These are phyloP conservation scores for Oncorhynchus kisutch DNA, from an alignment of 2,113 vertebrate genomes.

Conservation along the genomic window DNA sequence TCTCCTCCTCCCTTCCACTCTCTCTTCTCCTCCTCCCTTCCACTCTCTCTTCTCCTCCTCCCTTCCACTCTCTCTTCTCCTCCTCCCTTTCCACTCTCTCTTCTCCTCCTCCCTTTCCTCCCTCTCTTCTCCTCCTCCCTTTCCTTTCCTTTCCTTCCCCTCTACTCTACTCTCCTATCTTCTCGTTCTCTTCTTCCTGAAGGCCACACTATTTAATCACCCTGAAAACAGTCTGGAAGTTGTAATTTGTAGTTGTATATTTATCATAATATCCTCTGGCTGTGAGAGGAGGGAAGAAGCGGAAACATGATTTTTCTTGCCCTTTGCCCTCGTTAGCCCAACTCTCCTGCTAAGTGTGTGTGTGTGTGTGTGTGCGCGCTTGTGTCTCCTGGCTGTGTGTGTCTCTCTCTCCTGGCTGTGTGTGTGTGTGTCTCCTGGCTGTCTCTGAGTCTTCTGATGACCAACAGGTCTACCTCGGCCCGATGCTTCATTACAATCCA, in stretches of 20 bases:
- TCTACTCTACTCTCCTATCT: too few species aligned
- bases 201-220: conserved; percentile 70
- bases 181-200: conserved; percentile 37
- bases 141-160: too few species aligned
- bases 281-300: conserved; percentile 41
- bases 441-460: conserved; percentile 69
- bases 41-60: too few species aligned
- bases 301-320: conserved; percentile 65
- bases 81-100: too few species aligned
- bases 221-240: conserved; percentile 61
- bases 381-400: too few species aligned
- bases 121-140: too few species aligned
- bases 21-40: too few species aligned
- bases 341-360: conserved; percentile 2
- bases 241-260: conserved; percentile 72
- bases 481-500: conserved; percentile 79
- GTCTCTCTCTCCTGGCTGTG: conserved; percentile 31
- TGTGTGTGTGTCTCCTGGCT: conserved; percentile 26
- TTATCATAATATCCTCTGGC: conserved; percentile 76
- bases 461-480: conserved; percentile 69
- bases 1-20: too few species aligned
- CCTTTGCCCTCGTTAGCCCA: conserved; percentile 76
- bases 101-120: too few species aligned
- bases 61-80: too few species aligned
- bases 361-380: too few species aligned